Conservation (phyloP, 2,797 vertebrate genomes). For the Phoebastria nigripes region DNA sequence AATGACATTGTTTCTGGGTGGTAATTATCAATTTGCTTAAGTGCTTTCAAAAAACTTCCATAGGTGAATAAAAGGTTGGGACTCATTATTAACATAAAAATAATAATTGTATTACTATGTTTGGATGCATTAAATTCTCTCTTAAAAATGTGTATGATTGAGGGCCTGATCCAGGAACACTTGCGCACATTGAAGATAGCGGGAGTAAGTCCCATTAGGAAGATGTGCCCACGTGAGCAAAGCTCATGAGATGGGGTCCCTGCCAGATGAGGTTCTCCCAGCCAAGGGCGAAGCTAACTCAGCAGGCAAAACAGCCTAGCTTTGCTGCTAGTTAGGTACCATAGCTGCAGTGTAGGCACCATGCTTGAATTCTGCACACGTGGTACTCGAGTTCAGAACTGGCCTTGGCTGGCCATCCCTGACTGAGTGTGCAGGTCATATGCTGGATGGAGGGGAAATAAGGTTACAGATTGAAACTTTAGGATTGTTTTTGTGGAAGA, state of each 20-base stretch:
- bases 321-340: fast-evolving
- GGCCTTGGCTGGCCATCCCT: not conserved
- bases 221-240: not conserved
- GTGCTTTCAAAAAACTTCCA: not conserved
- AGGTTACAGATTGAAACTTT: not conserved
- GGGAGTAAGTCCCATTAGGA: not conserved
- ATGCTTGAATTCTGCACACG: fast-evolving
- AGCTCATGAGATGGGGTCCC: not conserved
- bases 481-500: not conserved
- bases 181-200: not conserved
- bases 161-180: not conserved
- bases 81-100: not conserved
- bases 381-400: fast-evolving
- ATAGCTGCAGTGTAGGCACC: not conserved
- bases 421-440: not conserved
- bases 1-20: not conserved
- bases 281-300: not conserved
- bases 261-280: not conserved
- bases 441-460: not conserved
- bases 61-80: not conserved
- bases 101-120: not conserved
- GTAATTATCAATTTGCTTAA: not conserved
- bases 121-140: not conserved
- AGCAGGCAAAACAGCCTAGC: not conserved
- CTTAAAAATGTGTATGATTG: not conserved